Conservation (phyloP, 2,113 vertebrate species). For the Poeciliopsis occidentalis region DNA sequence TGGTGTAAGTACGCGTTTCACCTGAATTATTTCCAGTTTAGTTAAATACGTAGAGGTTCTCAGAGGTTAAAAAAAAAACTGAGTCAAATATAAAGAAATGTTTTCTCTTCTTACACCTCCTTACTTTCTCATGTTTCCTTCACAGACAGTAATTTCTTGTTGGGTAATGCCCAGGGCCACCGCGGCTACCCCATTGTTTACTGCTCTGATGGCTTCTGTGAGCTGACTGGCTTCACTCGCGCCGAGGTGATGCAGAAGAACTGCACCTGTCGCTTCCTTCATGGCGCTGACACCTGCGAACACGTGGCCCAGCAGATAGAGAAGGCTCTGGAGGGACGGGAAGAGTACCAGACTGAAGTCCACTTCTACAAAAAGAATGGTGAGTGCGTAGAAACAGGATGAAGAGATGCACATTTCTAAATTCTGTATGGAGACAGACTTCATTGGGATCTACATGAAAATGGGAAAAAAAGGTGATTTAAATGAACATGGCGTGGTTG, state of each 20-base stretch:
- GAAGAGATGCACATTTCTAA: not conserved
- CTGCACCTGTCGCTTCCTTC: constrained; percentile 93
- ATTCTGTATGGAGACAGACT: not conserved
- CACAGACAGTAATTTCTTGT: constrained; percentile 96
- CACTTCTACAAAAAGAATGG: constrained; percentile 95
- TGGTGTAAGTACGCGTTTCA: too few relatives aligned
- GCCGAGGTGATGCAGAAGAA: constrained; percentile 99
- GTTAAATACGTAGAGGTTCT: too few relatives aligned
- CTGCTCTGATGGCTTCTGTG: constrained; percentile 97
- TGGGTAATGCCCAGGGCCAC: constrained; percentile 93
- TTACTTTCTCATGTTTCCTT: not conserved
- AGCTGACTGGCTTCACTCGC: constrained; percentile 91
- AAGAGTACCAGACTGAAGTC: constrained; percentile 92
- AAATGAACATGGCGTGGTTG: too few relatives aligned
- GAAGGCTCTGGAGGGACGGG: constrained; percentile 88
- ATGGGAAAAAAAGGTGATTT: too few relatives aligned
- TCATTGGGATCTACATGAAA: not conserved
- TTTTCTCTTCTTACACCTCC: constrained; percentile 1
- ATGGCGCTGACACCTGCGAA: constrained; percentile 89
- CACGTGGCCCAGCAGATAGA: constrained; percentile 86
- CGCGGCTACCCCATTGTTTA: constrained; percentile 95
- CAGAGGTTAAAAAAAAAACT: not conserved
- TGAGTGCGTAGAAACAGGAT: constrained; percentile 64
- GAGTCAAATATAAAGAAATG: not conserved
- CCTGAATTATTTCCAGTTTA: too few relatives aligned